Conservation (phyloP, 2,888 invertebrate genomes). For the Diogma glabrata region DNA sequence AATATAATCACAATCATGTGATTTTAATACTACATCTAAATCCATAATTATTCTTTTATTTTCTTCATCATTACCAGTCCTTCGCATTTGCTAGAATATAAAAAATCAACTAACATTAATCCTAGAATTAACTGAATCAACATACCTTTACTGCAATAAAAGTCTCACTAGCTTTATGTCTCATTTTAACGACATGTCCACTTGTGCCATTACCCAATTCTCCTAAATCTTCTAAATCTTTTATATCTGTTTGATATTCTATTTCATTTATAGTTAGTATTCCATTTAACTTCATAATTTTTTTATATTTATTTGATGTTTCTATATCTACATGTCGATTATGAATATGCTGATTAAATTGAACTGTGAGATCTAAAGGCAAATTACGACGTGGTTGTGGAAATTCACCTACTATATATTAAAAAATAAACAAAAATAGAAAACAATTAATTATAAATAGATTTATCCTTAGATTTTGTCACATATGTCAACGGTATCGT, state of each 20-base stretch:
- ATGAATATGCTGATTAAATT: constrained; percentile 44
- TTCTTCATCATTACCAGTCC: constrained; percentile 93
- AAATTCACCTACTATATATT: constrained; percentile 31
- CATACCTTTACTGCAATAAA: constrained; percentile 85
- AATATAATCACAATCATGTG: constrained; percentile 93
- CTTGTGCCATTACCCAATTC: constrained; percentile 92
- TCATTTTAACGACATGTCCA: constrained; percentile 96
- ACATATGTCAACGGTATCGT: too few relatives aligned
- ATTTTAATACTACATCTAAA: constrained; percentile 93
- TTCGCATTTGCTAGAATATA: constrained; percentile 79
- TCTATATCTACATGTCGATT: constrained; percentile 40
- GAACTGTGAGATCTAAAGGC: constrained; percentile 46
- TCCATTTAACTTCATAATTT: constrained; percentile 89
- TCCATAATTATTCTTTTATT: constrained; percentile 98
- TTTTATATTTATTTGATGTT: constrained; percentile 74
- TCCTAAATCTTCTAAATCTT: constrained; percentile 73
- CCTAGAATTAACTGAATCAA: constrained; percentile 3
- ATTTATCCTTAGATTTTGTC: too few relatives aligned
- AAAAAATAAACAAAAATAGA: too few relatives aligned
- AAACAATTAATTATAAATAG: too few relatives aligned
- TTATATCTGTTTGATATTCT: constrained; percentile 68
- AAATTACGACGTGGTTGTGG: constrained; percentile 42
- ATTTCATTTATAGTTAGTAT: constrained; percentile 71
- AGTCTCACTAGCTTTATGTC: constrained; percentile 71
- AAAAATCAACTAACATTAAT: neutral